Conservation (phyloP, 2,888 invertebrate genomes). For the Dasysyrphus albostriatus region DNA sequence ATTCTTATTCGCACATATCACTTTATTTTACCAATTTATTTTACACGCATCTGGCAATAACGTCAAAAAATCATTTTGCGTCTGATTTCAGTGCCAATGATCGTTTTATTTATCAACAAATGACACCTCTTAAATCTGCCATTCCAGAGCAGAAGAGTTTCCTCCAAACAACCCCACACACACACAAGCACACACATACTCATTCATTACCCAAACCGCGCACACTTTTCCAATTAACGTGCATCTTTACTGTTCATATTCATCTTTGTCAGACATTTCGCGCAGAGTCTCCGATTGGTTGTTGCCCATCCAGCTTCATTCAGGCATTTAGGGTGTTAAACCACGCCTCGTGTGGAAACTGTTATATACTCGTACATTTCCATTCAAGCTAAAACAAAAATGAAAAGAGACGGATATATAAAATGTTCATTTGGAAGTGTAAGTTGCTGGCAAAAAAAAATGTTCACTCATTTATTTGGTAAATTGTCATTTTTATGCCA, state of each 20-base stretch:
- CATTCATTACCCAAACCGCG: not conserved
- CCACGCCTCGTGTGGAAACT: slow-evolving; percentile 46
- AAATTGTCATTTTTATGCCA: slow-evolving; percentile 63
- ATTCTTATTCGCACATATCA: not conserved
- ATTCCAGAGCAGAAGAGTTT: slow-evolving; percentile 39
- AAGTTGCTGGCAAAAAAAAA: slow-evolving; percentile 28
- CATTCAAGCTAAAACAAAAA: not conserved
- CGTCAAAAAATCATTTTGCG: slow-evolving; percentile 23
- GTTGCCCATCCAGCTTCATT: slow-evolving; percentile 9
- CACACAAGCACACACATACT: slow-evolving; percentile 21
- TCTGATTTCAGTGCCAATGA: slow-evolving; percentile 59
- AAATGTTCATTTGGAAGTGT: slow-evolving; percentile 1
- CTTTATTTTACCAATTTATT: not conserved
- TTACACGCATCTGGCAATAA: slow-evolving; percentile 53
- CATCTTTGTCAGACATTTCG: slow-evolving; percentile 38
- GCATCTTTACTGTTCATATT: slow-evolving; percentile 15
- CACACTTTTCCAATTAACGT: slow-evolving; percentile 18
- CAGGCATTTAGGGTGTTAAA: slow-evolving; percentile 23
- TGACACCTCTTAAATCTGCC: slow-evolving; percentile 72
- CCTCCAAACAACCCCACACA: slow-evolving; percentile 6
- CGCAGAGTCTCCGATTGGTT: slow-evolving; percentile 54
- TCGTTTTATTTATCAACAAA: slow-evolving; percentile 69
- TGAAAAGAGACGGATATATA: slow-evolving; percentile 24
- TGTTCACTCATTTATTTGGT: slow-evolving; percentile 36
- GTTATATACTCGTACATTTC: slow-evolving; percentile 23